These are phyloP conservation scores for rabbit (Oryctolagus cuniculus) DNA, from an alignment of 2,113 vertebrate genomes.

Conservation along the genomic window mOryCun1.1 NC_091433.1:41386001-41386500, in stretches of 20 bases:
- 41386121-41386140: neutral
- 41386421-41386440: neutral
- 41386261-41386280: neutral
- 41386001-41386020: neutral
- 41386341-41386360: neutral
- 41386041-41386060: neutral
- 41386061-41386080: neutral
- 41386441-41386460: neutral
- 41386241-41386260: neutral
- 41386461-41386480: neutral
- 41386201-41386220: neutral
- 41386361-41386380: neutral
- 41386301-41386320: neutral
- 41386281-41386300: neutral
- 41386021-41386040: neutral
- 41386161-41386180: neutral
- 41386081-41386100: neutral
- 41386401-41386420: neutral
- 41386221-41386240: neutral
- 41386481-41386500: neutral
- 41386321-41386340: neutral
- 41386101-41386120: neutral
- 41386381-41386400: neutral
- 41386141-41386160: neutral
- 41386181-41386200: neutral